A percentile compares a stretch with the other conserved stretches of the same genome.
phyloP scores from a whole-genome alignment of 1,140 invertebrate species.

The Caenorhabditis remanei region DNA sequence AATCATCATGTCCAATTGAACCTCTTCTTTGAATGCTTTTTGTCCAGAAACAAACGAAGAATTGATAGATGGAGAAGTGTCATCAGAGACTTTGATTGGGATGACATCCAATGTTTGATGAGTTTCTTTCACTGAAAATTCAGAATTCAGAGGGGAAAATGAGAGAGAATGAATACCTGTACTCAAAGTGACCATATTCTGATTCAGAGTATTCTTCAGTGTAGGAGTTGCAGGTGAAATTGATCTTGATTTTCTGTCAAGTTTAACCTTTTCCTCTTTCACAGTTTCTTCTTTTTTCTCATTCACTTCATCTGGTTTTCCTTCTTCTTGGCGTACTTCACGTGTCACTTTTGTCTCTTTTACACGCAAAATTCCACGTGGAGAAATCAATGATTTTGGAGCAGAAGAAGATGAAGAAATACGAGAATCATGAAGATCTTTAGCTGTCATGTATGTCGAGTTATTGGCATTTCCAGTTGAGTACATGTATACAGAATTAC shows the following conservation, averaged over 20 bases:
- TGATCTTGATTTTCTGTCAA: not conserved
- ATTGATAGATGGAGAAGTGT: not conserved
- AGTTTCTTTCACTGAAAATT: slow-evolving; percentile 26
- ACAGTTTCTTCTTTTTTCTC: slow-evolving; percentile 38
- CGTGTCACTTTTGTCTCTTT: slow-evolving; percentile 39
- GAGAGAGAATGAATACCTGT: not conserved
- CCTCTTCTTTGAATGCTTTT: not conserved
- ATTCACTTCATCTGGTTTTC: slow-evolving; percentile 9
- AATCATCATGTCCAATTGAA: slow-evolving; percentile 42
- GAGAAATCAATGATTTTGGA: not conserved
- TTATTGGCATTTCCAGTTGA: not conserved
- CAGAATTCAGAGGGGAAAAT: not conserved
- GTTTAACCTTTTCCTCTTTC: slow-evolving; percentile 42
- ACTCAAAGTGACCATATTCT: slow-evolving; percentile 19
- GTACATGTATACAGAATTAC: slow-evolving; percentile 6
- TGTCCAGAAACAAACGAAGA: not conserved
- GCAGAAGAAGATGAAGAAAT: not conserved
- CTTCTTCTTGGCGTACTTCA: slow-evolving; percentile 19
- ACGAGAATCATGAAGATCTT: not conserved
- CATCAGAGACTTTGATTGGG: slow-evolving; percentile 10
- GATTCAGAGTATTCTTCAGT: not conserved
- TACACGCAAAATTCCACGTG: not conserved
- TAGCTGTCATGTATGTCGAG: slow-evolving; percentile 5
- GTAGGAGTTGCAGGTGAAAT: not conserved
- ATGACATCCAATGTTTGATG: slow-evolving; percentile 38